These are phyloP conservation scores for Egretta garzetta DNA, from an alignment of 2,113 vertebrate genomes.

Conservation along the genomic window DNA sequence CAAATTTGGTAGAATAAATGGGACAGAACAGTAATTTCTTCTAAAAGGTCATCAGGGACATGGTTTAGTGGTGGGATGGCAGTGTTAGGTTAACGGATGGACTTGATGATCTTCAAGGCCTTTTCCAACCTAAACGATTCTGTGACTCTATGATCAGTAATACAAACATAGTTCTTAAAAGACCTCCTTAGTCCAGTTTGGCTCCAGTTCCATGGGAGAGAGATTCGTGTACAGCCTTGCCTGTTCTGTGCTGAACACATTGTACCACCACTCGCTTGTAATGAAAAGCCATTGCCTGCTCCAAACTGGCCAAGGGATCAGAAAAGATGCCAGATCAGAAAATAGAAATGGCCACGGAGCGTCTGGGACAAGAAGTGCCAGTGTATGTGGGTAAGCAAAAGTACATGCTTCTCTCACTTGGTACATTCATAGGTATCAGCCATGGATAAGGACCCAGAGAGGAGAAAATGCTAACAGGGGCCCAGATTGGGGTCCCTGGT, in stretches of 20 bases:
- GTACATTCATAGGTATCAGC: background rate
- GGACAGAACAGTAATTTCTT: background rate
- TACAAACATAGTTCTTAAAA: slow-evolving; percentile 27
- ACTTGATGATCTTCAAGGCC: no score
- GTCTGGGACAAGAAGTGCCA: background rate
- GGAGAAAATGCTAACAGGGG: background rate
- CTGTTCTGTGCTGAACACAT: background rate
- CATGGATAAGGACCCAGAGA: background rate
- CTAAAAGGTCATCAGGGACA: slow-evolving; percentile 3
- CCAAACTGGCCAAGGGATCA: background rate
- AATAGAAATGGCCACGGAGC: background rate
- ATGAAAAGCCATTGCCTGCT: background rate
- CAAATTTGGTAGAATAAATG: background rate
- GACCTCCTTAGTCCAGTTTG: background rate
- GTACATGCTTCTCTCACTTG: background rate
- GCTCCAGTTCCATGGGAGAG: background rate
- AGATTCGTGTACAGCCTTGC: background rate
- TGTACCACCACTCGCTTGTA: background rate
- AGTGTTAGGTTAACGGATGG: no score
- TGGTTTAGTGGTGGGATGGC: no score
- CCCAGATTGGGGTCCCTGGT: background rate
- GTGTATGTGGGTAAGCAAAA: background rate
- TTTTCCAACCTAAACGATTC: no score
- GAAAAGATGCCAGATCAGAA: background rate
- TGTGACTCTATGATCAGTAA: background rate